Percentiles rank a stretch among this genome's conserved stretches.
Evolutionary conservation across 23 tunicate species (phyloP).

Genomic region (Oikopleura dioica): DNA sequence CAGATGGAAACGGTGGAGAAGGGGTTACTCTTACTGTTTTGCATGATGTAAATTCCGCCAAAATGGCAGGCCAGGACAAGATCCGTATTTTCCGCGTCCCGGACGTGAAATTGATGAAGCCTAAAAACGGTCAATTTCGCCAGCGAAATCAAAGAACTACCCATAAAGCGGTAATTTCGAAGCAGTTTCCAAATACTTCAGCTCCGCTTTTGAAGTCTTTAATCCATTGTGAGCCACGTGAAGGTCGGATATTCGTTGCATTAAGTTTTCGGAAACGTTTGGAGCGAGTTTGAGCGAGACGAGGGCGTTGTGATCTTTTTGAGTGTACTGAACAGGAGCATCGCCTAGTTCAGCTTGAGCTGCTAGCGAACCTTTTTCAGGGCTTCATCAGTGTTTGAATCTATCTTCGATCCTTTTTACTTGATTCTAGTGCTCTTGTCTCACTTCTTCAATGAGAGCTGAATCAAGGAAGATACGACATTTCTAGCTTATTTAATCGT

Average conservation of each 20-base stretch:
- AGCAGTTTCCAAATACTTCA: slow-evolving; percentile 49
- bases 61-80: neutral
- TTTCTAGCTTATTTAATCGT: no score
- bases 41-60: neutral
- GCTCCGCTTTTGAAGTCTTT: slow-evolving; percentile 22
- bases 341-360: slow-evolving; percentile 91
- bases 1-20: neutral
- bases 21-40: neutral
- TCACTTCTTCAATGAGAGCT: no score
- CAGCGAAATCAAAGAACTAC: slow-evolving; percentile 37
- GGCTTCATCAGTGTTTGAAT: no score
- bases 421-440: no score
- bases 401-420: no score
- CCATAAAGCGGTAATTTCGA: slow-evolving; percentile 64
- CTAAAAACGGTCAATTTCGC: slow-evolving; percentile 16
- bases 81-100: neutral
- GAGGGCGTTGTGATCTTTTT: neutral
- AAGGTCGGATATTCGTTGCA: slow-evolving; percentile 36
- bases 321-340: no score
- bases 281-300: slow-evolving; percentile 44
- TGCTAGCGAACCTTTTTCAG: slow-evolving; percentile 61
- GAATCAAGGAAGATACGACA: no score
- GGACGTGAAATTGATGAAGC: neutral
- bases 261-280: slow-evolving; percentile 36
- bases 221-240: slow-evolving; percentile 28